Evolutionary conservation across 2,888 invertebrate genomes (phyloP).

Genomic region (Caenorhabditis sp.): DNA sequence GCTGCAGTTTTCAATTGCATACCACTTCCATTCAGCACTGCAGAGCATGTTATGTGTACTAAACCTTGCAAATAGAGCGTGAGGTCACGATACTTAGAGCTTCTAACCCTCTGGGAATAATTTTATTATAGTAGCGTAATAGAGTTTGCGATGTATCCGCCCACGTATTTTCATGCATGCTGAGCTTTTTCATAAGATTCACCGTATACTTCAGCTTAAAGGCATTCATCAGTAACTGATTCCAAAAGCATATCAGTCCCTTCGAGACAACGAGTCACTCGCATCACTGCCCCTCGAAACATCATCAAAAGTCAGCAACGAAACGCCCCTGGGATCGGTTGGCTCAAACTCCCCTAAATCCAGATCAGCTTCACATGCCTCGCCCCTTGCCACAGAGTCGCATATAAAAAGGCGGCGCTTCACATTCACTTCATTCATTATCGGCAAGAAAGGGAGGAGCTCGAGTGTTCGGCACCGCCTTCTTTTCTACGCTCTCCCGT

Average conservation of each 20-base stretch:
- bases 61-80: neutral
- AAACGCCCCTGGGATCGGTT: neutral
- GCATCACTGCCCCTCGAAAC: constrained; percentile 23
- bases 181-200: no score
- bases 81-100: neutral
- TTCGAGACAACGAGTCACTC: constrained; percentile 2
- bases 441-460: constrained; percentile 28
- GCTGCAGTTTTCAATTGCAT: neutral
- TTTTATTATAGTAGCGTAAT: neutral
- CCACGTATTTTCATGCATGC: neutral
- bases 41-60: neutral
- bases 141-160: neutral
- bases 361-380: constrained; percentile 36
- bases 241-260: neutral
- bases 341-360: constrained; percentile 26
- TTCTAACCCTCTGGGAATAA: neutral
- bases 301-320: constrained; percentile 18
- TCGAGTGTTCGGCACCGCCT: constrained; percentile 42
- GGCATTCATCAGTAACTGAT: neutral
- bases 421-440: constrained; percentile 41
- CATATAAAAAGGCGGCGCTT: constrained; percentile 55
- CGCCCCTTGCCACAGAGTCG: constrained; percentile 20
- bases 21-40: neutral
- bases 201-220: neutral
- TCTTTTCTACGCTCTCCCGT: constrained; percentile 14